Percentiles rank a stretch among this genome's conserved stretches.
These are phyloP conservation scores for Patella caerulea DNA, from an alignment of 2,888 invertebrate genomes.

Conservation along the genomic window DNA sequence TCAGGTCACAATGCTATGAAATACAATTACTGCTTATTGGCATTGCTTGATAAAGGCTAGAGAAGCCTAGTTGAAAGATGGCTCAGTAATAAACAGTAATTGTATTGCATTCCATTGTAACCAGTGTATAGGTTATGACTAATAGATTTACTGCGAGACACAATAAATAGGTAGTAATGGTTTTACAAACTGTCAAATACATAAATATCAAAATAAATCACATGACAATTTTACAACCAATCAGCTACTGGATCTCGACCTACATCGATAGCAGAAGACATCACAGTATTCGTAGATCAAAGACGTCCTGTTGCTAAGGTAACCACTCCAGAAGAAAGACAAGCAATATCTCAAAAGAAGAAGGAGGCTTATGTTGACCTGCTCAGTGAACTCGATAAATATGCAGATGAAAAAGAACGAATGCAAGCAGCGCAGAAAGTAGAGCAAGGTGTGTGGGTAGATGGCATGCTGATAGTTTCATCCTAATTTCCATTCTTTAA, in stretches of 20 bases:
- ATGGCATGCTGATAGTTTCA: background rate
- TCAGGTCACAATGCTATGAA: too few species aligned
- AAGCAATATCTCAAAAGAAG: conserved; percentile 58
- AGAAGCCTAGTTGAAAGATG: too few species aligned
- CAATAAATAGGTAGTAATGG: too few species aligned
- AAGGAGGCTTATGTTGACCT: conserved; percentile 63
- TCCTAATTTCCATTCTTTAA: too few species aligned
- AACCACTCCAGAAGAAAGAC: conserved; percentile 35
- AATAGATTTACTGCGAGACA: too few species aligned
- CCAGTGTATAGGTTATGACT: too few species aligned
- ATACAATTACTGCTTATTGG: too few species aligned
- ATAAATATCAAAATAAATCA: too few species aligned
- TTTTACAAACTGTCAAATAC: too few species aligned
- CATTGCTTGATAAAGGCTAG: too few species aligned
- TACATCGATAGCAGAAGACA: conserved; percentile 35
- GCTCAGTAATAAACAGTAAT: too few species aligned
- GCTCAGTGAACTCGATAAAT: conserved; percentile 54
- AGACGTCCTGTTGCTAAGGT: conserved; percentile 50
- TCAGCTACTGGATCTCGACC: conserved; percentile 32
- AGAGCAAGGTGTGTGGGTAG: conserved; percentile 1
- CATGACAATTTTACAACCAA: conserved; percentile 13
- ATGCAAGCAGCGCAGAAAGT: background rate
- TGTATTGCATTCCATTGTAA: too few species aligned
- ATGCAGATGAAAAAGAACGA: conserved; percentile 37
- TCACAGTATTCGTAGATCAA: conserved; percentile 51